Evolutionary conservation across 2,113 vertebrate species (phyloP).

Genomic region (Aythya baeri): DNA sequence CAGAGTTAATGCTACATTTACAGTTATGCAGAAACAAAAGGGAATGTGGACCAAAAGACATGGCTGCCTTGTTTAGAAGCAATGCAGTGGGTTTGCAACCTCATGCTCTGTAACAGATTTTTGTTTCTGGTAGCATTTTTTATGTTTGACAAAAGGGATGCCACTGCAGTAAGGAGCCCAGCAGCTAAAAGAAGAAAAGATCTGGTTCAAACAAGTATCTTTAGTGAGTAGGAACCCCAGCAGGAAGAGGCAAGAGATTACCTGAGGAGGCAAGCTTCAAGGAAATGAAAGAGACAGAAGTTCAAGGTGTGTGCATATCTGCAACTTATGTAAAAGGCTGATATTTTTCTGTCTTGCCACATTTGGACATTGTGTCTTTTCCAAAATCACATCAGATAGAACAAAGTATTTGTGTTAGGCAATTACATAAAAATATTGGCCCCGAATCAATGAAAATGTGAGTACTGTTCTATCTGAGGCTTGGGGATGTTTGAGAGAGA

Average conservation of each 20-base stretch:
- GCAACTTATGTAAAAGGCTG: neutral
- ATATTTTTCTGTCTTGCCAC: neutral
- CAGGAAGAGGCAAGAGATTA: neutral
- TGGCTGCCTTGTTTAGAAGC: neutral
- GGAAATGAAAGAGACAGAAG: neutral
- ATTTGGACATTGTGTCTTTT: neutral
- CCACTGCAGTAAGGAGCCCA: neutral
- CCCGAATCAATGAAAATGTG: neutral
- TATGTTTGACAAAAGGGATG: neutral
- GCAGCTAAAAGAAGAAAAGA: neutral
- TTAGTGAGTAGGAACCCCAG: neutral
- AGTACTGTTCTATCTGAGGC: neutral
- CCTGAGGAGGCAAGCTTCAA: neutral
- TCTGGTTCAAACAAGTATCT: neutral
- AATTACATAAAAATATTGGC: neutral
- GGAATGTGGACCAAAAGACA: neutral
- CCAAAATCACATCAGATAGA: neutral
- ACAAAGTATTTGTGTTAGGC: neutral
- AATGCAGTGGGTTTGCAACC: neutral
- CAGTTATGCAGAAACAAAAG: neutral
- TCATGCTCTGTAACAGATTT: neutral
- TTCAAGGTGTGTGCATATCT: constrained; percentile 15
- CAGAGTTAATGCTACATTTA: neutral
- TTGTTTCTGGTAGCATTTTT: neutral
- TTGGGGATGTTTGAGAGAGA: neutral